Percentiles rank a stretch among this genome's conserved stretches.
Conservation (phyloP, 1,140 invertebrate genomes). For the Atta texana region DNA sequence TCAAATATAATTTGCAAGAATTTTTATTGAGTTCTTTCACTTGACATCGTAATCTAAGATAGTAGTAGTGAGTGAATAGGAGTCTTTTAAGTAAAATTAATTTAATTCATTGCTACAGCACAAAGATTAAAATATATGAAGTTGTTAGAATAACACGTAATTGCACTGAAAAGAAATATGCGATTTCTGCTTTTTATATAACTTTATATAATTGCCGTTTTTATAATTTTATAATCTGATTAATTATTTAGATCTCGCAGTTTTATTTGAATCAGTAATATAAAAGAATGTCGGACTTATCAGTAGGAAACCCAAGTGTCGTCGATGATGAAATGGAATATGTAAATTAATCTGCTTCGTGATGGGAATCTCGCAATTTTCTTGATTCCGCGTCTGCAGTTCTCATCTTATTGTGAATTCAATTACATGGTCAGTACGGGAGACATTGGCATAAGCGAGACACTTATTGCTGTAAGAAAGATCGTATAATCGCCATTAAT, state of each 20-base stretch:
- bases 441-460: conserved; percentile 47
- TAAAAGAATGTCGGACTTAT: neutral
- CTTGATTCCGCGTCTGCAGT: conserved; percentile 22
- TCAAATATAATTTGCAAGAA: too few relatives aligned
- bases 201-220: neutral
- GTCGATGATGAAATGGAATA: conserved; percentile 29
- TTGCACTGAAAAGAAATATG: neutral
- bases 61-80: too few relatives aligned
- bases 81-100: neutral
- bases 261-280: conserved; percentile 33
- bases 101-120: neutral
- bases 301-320: neutral
- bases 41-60: too few relatives aligned
- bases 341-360: conserved; percentile 29
- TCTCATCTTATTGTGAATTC: conserved; percentile 68
- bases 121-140: neutral
- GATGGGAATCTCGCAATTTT: conserved; percentile 25
- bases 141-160: neutral
- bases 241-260: neutral
- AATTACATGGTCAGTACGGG: conserved; percentile 63
- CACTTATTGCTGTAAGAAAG: conserved; percentile 44
- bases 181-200: neutral
- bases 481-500: conserved; percentile 56
- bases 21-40: too few relatives aligned
- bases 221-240: conserved; percentile 12